Evolutionary conservation across 2,113 vertebrate genomes (phyloP).

Genomic region (Nettapus auritus): DNA sequence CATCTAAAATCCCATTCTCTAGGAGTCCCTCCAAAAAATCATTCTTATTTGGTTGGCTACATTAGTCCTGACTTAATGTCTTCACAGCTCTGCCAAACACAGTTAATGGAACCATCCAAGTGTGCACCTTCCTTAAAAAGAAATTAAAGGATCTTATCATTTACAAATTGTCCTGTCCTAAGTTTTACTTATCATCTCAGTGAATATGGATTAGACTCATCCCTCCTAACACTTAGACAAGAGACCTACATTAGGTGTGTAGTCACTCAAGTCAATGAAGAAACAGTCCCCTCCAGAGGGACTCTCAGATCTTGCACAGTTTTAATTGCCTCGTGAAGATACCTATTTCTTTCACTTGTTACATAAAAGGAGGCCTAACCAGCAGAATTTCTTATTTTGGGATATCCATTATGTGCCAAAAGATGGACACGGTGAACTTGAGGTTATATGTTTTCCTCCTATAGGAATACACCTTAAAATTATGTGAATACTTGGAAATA

Average conservation of each 20-base stretch:
- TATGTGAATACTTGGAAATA: conserved; percentile 15
- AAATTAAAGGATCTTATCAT: neutral
- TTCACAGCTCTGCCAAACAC: neutral
- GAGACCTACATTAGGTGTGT: neutral
- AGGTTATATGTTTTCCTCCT: neutral
- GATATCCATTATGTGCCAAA: neutral
- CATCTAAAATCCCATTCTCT: neutral
- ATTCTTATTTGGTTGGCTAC: neutral
- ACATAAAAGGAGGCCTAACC: neutral
- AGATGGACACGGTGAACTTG: neutral
- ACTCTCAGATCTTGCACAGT: neutral
- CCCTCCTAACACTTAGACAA: neutral
- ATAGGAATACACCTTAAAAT: neutral
- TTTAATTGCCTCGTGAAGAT: neutral
- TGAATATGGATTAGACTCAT: neutral
- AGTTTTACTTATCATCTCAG: neutral
- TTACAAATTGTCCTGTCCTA: neutral
- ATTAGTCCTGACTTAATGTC: neutral
- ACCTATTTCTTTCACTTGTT: neutral
- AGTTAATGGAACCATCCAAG: neutral
- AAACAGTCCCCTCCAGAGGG: neutral
- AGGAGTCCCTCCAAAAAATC: neutral
- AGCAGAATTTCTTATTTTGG: neutral
- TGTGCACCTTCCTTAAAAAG: neutral
- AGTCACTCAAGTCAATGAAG: neutral